phyloP scores from a whole-genome alignment of 2,888 invertebrate genomes.

The Cantharis rufa region DNA sequence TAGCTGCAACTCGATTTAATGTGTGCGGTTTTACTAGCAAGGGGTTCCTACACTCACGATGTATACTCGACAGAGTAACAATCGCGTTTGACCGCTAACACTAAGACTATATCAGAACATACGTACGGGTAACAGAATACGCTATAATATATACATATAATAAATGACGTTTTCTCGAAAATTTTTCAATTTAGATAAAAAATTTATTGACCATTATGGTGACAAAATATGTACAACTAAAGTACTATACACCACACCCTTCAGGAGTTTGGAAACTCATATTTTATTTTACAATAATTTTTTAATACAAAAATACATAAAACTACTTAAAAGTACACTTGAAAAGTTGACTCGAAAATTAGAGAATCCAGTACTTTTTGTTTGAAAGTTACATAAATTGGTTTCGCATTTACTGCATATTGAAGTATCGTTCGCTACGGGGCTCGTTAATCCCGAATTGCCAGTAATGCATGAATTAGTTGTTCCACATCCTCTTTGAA shows the following conservation, averaged over 20 bases:
- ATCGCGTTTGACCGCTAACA: too few relatives aligned
- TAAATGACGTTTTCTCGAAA: too few relatives aligned
- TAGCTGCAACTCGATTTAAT: too few relatives aligned
- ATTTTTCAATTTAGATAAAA: not conserved
- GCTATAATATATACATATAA: too few relatives aligned
- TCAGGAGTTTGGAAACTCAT: not conserved
- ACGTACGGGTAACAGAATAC: too few relatives aligned
- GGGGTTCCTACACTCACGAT: too few relatives aligned
- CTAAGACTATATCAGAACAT: too few relatives aligned
- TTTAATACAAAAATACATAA: not conserved
- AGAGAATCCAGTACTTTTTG: not conserved
- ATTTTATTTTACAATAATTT: not conserved
- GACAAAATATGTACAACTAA: not conserved
- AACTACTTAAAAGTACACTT: not conserved
- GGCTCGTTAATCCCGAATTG: not conserved
- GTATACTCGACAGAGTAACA: too few relatives aligned
- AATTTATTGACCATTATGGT: not conserved
- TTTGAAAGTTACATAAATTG: not conserved
- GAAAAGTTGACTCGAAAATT: not conserved
- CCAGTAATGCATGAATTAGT: not conserved
- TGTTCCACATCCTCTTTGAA: not conserved
- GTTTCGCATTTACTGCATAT: not conserved
- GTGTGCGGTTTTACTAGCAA: too few relatives aligned
- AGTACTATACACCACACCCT: too few relatives aligned
- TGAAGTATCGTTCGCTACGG: not conserved